Base-by-base conservation (phyloP, 2,888 invertebrate genomes). In the Lasioglossum pauxillum region DNA sequence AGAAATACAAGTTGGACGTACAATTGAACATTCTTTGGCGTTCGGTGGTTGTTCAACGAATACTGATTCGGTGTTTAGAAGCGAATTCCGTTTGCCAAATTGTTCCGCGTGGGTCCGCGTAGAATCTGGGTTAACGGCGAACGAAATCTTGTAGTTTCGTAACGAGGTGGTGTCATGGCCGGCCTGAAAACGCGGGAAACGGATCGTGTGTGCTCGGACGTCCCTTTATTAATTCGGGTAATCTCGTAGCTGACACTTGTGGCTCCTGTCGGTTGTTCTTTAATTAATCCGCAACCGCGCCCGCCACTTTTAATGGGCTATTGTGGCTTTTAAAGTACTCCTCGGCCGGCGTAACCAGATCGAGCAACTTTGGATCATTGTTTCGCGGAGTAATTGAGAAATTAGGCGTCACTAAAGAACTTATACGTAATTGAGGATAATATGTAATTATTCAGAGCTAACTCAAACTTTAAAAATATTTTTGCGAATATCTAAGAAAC, bases 51-150 rank as follows among this genome's bases (percentile, higher is more conserved):
- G 60, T 60, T 60, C 0, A 27, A 60, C 5, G 60, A 31, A 31
- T 16, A 5, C 27, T 5, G n/a, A 60, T 16, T 60, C 5, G 16
- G 27, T 27, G 14, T 27, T 60, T 60, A 14, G 27, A 31, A 16
- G 14, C 5, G 31, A 12, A 14, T 14, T 27, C 27, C 16, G 60
- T 31, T 60, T 16, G 27, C 12, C n/a, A 4, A 60, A n/a, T 60
- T n/a, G 57, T n/a, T 60, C 27, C 2, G 27, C 60, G 14, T n/a
- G 60, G 27, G 79, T 79, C 60, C 41, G 0, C 38, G 41, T 35
- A 31, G 81, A 49, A 84, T 82, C 78, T 86, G 67, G 85, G 81
- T 84, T 84, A 84, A 57, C 14, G 72, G 35, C 31, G 81, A 31
- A 73, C 75, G 60, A 75, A 79, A 38, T 53, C 76, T 60, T 87